Base-by-base conservation (phyloP, 2,888 invertebrate genomes). In the Amblyteles armatorius region DNA sequence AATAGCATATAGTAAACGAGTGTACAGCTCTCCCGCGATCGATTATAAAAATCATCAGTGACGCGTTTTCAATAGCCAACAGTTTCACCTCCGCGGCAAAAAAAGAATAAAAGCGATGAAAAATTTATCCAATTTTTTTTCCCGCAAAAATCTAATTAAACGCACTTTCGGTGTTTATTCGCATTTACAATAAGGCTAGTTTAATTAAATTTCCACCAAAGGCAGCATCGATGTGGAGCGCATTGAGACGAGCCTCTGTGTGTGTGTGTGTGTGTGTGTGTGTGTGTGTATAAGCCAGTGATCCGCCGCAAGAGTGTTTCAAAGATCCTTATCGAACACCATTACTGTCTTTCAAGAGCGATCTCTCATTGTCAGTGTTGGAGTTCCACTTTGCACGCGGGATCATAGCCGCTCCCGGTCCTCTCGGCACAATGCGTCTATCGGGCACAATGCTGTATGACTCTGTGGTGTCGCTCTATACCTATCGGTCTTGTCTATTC, bases 331-430 rank as follows among this genome's bases (percentile, higher is more conserved):
- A 76, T 86, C 83, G 79, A 72, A 83, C 80, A 69, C 85, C 79
- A 68, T 78, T 82, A 83, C 84, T 63, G 72, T 72, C 72, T 77
- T 74, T 74, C 72, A 87, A 82, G 87, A 87, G 80, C 83, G 82
- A 83, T 83, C 86, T 85, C 86, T 87, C 84, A 84, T 88, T 77
- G 85, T 83, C 84, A 82, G 80, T 67, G 67, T 55, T 72, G 65
- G 78, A 74, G 84, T 85, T 83, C 72, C 83, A 80, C 83, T 79
- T 83, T 78, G 72, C 36, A 44, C 48, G 40, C 36, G 57, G 72
- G 76, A 76, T 82, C 79, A 22, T 60, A 76, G 29, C 22, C 63
- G 40, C 81, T 44, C 73, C 33, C 55, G 48, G 29, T 48, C 22
- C 36, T 50, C 22, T 26, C 68, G 44, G 36, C 74, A 79, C 83